These are phyloP conservation scores for Zoroaster sp. DNA, from an alignment of 53 echinoderm and acorn worm species.

Conservation along the genomic window DNA sequence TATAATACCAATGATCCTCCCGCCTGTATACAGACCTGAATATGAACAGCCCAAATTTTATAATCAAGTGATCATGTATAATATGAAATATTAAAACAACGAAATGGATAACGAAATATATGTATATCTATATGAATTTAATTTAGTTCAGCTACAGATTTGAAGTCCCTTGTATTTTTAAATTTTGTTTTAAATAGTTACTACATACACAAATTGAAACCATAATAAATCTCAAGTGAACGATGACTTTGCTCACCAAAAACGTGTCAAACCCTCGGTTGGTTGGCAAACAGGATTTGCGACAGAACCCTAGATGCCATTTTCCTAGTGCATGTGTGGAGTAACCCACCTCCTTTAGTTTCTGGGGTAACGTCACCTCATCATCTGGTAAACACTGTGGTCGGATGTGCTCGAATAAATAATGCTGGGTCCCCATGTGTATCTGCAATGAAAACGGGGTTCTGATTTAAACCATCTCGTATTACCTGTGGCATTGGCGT, in stretches of 20 bases:
- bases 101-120: too few species aligned
- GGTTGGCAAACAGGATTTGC: conserved; percentile 70
- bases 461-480: too few species aligned
- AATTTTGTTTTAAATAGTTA: too few species aligned
- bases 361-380: conserved; percentile 66
- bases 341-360: conserved; percentile 67
- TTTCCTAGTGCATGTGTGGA: conserved; percentile 78
- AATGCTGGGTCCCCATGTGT: conserved; percentile 83
- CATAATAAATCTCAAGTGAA: too few species aligned
- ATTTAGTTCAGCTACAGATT: too few species aligned
- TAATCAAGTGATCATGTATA: background rate
- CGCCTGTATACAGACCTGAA: conserved; percentile 19
- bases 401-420: conserved; percentile 60
- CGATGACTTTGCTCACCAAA: conserved; percentile 68
- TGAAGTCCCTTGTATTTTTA: too few species aligned
- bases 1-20: conserved; percentile 26
- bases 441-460: too few species aligned
- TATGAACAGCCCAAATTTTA: too few species aligned
- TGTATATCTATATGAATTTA: too few species aligned
- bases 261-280: conserved; percentile 78
- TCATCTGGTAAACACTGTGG: conserved; percentile 67
- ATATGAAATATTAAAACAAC: too few species aligned
- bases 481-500: too few species aligned
- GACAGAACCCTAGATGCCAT: conserved; percentile 87
- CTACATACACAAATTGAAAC: too few species aligned